These are phyloP conservation scores for Balanococcus diminutus DNA, from an alignment of 2,888 invertebrate genomes.

Conservation along the genomic window DNA sequence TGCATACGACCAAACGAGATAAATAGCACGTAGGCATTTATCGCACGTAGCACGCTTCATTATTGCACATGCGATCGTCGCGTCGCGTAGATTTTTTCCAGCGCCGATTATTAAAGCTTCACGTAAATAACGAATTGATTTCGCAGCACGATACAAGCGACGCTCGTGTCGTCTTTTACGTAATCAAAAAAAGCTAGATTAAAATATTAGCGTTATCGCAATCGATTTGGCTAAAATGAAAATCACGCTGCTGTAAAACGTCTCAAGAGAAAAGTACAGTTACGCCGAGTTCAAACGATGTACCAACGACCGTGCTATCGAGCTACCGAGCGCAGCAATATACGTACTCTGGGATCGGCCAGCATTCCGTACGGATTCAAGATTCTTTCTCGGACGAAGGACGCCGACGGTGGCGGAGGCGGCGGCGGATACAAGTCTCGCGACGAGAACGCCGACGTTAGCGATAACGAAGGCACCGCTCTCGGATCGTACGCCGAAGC, in stretches of 20 bases:
- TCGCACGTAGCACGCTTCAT: too few relatives aligned
- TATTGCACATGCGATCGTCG: neutral
- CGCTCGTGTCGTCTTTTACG: neutral
- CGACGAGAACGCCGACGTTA: conserved; percentile 28
- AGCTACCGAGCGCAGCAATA: neutral
- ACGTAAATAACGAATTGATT: neutral
- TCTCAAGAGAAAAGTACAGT: too few relatives aligned
- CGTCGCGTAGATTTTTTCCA: neutral
- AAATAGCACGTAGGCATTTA: neutral
- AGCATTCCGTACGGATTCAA: conserved; percentile 72
- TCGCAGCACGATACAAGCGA: neutral
- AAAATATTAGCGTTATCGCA: neutral
- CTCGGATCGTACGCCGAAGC: conserved; percentile 61
- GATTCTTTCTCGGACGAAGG: conserved; percentile 89
- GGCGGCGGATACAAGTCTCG: conserved; percentile 51
- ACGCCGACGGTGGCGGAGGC: conserved; percentile 85
- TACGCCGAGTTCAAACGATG: neutral
- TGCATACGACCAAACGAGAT: neutral
- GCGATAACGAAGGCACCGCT: conserved; percentile 58
- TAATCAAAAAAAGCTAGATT: neutral
- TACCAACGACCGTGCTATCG: too few relatives aligned
- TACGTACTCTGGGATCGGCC: conserved; percentile 52
- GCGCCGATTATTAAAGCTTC: neutral
- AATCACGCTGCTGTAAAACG: neutral
- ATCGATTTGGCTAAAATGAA: neutral